Base-by-base conservation (phyloP, 2,797 vertebrate genomes). In the Mionectes olivaceus region DNA sequence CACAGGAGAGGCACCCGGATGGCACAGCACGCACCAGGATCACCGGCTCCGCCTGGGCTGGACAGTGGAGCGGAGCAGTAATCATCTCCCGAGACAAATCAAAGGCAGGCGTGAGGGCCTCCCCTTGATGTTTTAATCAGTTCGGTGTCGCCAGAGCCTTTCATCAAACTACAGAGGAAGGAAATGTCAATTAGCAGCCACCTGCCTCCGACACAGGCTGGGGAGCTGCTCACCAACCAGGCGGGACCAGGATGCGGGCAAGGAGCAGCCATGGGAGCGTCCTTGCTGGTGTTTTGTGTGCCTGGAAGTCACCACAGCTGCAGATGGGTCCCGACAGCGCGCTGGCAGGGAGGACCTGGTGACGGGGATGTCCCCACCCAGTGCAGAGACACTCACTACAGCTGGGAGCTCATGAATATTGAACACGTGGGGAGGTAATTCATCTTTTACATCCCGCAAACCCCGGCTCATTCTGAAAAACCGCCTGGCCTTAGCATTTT, bases 151-250 rank as follows among this genome's bases (percentile, higher is more conserved):
- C 93, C 21, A 7, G 84, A 95, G 95, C 83, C 94, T 97, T 95
- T 96, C 95, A 96, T 96, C 95, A 95, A 95, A 93, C 93, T 96
- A 95, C 96, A 96, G 93, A 95, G 94, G 94, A 93, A 97, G 90
- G 71, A 95, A 94, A 95, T 30, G 30, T 95, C 94, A 95, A 95
- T 95, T 95, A 96, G 86, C 93, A 94, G 65, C 94, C 92, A 95
- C 96, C 94, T 94, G 95, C 83, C 90, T 85, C 60, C 0, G 1
- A 55, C 0, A 1, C 0, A 3, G 92, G 67, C 73, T 41, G 2
- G 21, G 49, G 83, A 94, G 79, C 69, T 25, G 52, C 83, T 77
- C 4, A 0, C 65, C 83, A 67, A 47, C 22, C 35, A 11, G 43
- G 27, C 73, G 0, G 0, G 73, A 35, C 35, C 1, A 5, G 49